These are phyloP conservation scores for Ptychadena robeensis DNA, from an alignment of 2,797 vertebrate species.

Conservation along the genomic window DNA sequence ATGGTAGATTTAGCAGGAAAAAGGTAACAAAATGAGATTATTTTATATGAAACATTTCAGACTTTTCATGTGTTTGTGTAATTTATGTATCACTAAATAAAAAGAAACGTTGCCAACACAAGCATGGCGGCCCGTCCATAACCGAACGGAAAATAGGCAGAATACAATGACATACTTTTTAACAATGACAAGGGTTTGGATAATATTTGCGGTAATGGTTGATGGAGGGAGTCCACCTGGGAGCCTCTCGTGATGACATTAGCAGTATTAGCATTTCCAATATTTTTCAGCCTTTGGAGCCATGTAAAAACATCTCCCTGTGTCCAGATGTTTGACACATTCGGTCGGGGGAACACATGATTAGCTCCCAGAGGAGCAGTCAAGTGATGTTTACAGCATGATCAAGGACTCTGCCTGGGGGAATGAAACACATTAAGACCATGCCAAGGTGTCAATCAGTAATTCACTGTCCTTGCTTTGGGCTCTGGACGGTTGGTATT, in stretches of 20 bases:
- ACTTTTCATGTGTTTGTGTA: background rate
- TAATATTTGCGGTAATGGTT: conserved; percentile 10
- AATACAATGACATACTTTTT: conserved; percentile 5
- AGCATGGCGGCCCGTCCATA: background rate
- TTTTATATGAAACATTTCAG: too few relatives aligned
- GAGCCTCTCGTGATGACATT: background rate
- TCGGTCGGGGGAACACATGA: background rate
- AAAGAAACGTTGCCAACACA: background rate
- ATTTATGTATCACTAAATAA: background rate
- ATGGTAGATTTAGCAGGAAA: too few relatives aligned
- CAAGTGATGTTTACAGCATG: background rate
- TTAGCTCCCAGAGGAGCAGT: background rate
- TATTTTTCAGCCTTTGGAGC: background rate
- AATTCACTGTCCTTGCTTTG: background rate
- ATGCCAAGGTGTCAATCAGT: background rate
- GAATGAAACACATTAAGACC: background rate
- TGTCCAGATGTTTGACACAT: background rate
- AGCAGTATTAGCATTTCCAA: background rate
- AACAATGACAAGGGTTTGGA: background rate
- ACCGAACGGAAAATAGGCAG: background rate
- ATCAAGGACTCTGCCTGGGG: background rate
- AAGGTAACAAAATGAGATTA: too few relatives aligned
- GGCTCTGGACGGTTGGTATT: background rate
- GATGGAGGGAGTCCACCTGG: background rate
- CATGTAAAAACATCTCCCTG: background rate